Evolutionary conservation across 2,888 invertebrate species (phyloP), one percentile per base, ranked within the genome.

Genomic region (Chironomus riparius): DNA sequence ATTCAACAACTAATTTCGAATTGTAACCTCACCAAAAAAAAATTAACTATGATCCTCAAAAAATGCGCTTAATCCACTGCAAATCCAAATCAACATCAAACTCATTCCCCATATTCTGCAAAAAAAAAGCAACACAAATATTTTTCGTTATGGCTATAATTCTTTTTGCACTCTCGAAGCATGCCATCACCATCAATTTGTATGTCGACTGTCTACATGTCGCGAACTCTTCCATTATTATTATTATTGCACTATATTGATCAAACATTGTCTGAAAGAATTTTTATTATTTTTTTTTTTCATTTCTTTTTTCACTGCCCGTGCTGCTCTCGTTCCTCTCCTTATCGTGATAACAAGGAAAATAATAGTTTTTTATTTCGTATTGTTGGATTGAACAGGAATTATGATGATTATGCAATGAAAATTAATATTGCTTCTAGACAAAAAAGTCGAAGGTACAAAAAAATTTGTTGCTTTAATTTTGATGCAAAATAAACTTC

Each of bases 251-350:
- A 24, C 65, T 65, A 65, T 68, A 68, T 70, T 48, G 70, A 70
- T 70, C 70, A 70, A 70, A 70, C 70, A 70, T 24, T 15, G 70
- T 70, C 70, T 70, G 65, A 50, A 38, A 38, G 10, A 38, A 38
- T 38, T 38, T 5, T 6, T 28, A 1, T 28, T 28, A 5, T 28
- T n/a, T n/a, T n/a, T n/a, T n/a, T n/a, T n/a, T n/a, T 38, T 38
- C 38, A 38, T 38, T 38, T 38, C 38, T 38, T 38, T 38, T 38
- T 38, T 10, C 38, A 38, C 38, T 38, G 38, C 38, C 38, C 38
- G 38, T 62, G 62, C 62, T 62, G 22, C 18, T 62, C 62, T 15
- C 22, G 1, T 65, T 22, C 22, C 21, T 65, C 65, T 24, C 24
- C 18, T 24, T 65, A 18, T 21, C 21, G 65, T 24, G 22, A 65